Base-by-base conservation (phyloP, 2,888 invertebrate species). In the Clusia tigrina region DNA sequence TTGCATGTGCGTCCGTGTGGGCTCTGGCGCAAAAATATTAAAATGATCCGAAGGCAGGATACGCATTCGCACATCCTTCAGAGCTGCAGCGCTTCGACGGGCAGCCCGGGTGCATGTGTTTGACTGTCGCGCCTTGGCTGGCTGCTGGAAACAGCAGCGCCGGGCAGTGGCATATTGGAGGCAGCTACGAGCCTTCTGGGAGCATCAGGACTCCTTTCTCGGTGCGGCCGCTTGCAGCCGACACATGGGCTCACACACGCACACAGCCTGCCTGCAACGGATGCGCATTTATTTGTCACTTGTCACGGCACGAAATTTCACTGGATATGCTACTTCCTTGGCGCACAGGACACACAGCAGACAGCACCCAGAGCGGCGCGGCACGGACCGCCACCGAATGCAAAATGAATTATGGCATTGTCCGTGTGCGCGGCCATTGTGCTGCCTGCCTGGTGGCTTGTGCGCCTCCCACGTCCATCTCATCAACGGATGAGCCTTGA, bases 221-320 rank as follows among this genome's bases (percentile, higher is more conserved):
- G n/a, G n/a, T n/a, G n/a, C n/a, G n/a, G n/a, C n/a, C n/a, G n/a
- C n/a, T n/a, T n/a, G n/a, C n/a, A n/a, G n/a, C n/a, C n/a, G n/a
- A n/a, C n/a, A n/a, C n/a, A n/a, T n/a, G n/a, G n/a, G n/a, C n/a
- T 12, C 6, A 32, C 12, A 9, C 32, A 32, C 12, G 32, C 6
- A 32, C 32, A 32, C 32, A 32, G 6, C 12, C 6, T 12, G 12
- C 32, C 32, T 6, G 6, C 12, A 32, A 6, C 32, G 32, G 32
- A 32, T 42, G 42, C 42, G n/a, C 42, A 42, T 42, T 42, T 42
- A 42, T 42, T 42, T 42, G 42, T 42, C 42, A 42, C 42, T 42
- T 42, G 42, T 42, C 42, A 15, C 42, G 6, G 32, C n/a, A n/a
- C n/a, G n/a, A n/a, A n/a, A n/a, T n/a, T n/a, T n/a, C n/a, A n/a